A percentile compares a stretch with the other conserved stretches of the same genome.
These are phyloP conservation scores for Struthidea cinerea DNA, from an alignment of 2,113 vertebrate species.

Conservation along the genomic window DNA sequence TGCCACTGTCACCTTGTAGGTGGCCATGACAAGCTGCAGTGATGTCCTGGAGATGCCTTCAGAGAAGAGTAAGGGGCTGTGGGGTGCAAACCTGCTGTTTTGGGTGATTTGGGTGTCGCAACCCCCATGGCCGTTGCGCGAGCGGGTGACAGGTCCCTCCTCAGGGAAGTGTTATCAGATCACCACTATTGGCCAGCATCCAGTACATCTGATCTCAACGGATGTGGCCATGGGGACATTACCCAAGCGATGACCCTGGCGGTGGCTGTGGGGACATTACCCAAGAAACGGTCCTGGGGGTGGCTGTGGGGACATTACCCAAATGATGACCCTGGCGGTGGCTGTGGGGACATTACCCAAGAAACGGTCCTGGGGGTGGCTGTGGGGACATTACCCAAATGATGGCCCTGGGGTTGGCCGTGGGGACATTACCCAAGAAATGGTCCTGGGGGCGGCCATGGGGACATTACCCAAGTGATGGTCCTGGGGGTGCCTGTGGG, in stretches of 20 bases:
- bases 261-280: no score
- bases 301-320: background rate
- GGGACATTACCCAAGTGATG: no score
- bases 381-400: background rate
- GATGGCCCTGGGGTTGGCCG: accelerated
- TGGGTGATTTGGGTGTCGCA: background rate
- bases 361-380: accelerated
- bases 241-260: accelerated
- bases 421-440: no score
- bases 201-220: background rate
- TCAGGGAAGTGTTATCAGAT: background rate
- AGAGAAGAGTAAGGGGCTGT: background rate
- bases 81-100: background rate
- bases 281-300: no score
- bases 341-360: background rate
- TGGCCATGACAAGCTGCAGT: background rate
- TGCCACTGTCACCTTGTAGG: constrained; percentile 2
- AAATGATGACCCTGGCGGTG: accelerated
- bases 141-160: background rate
- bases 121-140: background rate
- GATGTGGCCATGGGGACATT: background rate
- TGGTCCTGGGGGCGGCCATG: no score
- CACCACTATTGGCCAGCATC: background rate
- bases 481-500: no score
- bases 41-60: background rate